phyloP scores from a whole-genome alignment of 2,888 invertebrate species.

The Epistrophe eligans region DNA sequence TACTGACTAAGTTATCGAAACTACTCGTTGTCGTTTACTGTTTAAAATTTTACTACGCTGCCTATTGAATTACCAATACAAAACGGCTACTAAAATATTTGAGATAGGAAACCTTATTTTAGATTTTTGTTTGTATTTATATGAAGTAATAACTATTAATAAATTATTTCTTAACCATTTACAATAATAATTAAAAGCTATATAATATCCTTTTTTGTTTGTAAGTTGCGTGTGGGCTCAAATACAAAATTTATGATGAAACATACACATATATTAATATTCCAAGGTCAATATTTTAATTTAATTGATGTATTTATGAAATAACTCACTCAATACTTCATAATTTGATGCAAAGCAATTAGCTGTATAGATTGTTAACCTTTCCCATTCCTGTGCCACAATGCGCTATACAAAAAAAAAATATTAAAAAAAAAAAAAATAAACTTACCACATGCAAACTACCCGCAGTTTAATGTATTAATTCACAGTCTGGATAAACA shows the following conservation, averaged over 20 bases:
- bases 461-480: constrained; percentile 46
- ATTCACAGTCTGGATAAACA: constrained; percentile 40
- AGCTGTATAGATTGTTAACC: constrained; percentile 12
- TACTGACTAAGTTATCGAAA: no score
- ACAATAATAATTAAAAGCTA: neutral
- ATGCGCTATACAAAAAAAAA: neutral
- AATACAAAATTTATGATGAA: neutral
- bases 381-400: neutral
- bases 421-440: neutral
- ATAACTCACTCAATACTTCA: constrained; percentile 37
- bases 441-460: constrained; percentile 24
- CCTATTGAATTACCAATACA: no score
- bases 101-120: no score
- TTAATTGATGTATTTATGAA: constrained; percentile 26
- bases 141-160: no score
- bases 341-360: constrained; percentile 31
- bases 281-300: neutral
- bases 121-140: no score
- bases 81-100: no score
- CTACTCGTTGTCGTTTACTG: no score
- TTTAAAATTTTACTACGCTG: no score
- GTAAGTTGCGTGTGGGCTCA: neutral
- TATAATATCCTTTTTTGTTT: neutral
- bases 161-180: no score
- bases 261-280: neutral